Conservation (phyloP, 2,797 vertebrate genomes). For the Rhabdophis nuchalis region DNA sequence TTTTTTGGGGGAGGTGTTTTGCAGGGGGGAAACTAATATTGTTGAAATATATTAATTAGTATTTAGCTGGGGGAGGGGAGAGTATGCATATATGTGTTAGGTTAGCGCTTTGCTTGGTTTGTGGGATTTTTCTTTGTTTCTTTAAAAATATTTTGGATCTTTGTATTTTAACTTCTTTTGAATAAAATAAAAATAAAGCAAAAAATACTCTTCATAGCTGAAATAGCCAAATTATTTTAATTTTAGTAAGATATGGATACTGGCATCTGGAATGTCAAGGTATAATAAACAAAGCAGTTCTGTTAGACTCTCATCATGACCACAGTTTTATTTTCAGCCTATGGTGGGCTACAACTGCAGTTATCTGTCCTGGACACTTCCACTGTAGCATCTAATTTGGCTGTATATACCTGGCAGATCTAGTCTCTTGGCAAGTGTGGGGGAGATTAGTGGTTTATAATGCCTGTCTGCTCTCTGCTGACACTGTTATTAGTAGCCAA, state of each 20-base stretch:
- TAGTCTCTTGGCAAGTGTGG: background rate
- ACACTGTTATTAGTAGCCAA: background rate
- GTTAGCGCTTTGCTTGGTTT: background rate
- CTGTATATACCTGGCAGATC: fast-evolving
- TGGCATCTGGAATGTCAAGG: background rate
- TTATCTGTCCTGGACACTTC: background rate
- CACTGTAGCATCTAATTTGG: background rate
- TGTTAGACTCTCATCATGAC: background rate
- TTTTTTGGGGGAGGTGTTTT: background rate
- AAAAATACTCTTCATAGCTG: background rate
- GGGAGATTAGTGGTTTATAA: fast-evolving
- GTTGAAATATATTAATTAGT: background rate
- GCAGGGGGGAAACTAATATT: background rate
- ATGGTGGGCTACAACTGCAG: background rate
- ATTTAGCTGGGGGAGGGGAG: background rate
- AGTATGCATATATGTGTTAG: background rate
- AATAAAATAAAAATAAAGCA: background rate
- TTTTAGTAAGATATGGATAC: background rate
- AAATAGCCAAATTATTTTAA: background rate
- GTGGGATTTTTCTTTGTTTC: background rate
- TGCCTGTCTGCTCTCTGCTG: background rate
- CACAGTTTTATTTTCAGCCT: background rate
- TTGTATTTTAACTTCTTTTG: background rate
- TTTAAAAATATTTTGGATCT: background rate
- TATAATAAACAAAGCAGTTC: background rate